phyloP scores from a whole-genome alignment of 2,888 invertebrate genomes.

The Priocnemis perturbator region DNA sequence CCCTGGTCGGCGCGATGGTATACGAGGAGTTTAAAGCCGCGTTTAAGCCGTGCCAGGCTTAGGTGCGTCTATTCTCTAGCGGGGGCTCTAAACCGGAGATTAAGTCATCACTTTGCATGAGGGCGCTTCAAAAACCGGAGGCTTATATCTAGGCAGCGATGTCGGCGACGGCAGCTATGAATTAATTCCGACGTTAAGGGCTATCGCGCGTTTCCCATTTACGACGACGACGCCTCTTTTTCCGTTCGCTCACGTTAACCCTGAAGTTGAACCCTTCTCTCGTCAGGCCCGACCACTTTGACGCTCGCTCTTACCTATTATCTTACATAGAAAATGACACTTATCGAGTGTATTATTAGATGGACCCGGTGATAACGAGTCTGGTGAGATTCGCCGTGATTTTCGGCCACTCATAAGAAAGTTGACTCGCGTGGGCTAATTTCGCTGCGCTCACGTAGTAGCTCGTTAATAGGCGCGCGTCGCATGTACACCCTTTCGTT shows the following conservation, averaged over 20 bases:
- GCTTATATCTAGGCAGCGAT: slow-evolving; percentile 54
- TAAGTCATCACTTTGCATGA: slow-evolving; percentile 69
- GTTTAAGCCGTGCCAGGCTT: slow-evolving; percentile 59
- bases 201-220: slow-evolving; percentile 40
- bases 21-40: slow-evolving; percentile 56
- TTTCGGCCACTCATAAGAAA: too few relatives aligned
- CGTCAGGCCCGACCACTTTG: too few relatives aligned
- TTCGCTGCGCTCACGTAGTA: too few relatives aligned
- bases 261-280: too few relatives aligned
- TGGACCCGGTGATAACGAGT: too few relatives aligned
- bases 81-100: slow-evolving; percentile 63
- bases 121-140: slow-evolving; percentile 65
- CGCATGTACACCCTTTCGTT: too few relatives aligned
- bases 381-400: too few relatives aligned
- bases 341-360: too few relatives aligned
- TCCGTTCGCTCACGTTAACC: slow-evolving; percentile 9
- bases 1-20: slow-evolving; percentile 16
- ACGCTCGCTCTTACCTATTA: too few relatives aligned
- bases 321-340: too few relatives aligned
- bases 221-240: slow-evolving; percentile 27
- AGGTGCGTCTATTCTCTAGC: slow-evolving; percentile 62
- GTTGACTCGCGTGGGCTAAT: too few relatives aligned
- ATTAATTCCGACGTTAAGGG: slow-evolving; percentile 65
- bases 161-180: slow-evolving; percentile 46
- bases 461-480: too few relatives aligned